Percentiles rank a stretch among this genome's conserved stretches.
Conservation (phyloP, 2,888 invertebrate species). For the Diaperis boleti region DNA sequence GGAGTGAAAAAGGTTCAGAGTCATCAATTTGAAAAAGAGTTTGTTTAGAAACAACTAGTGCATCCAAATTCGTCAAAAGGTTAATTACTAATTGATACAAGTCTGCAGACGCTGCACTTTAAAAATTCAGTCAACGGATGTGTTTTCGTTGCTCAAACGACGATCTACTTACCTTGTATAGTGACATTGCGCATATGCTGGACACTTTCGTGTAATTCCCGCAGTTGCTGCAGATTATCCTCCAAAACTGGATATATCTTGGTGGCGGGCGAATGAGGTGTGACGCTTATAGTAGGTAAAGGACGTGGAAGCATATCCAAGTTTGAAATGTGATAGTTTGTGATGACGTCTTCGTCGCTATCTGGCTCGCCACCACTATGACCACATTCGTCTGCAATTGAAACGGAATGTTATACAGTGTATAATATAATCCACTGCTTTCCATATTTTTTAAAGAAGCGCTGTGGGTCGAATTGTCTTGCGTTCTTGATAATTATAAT, state of each 20-base stretch:
- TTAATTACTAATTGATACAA: too few species aligned
- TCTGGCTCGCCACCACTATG: constrained; percentile 79
- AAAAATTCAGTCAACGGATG: too few species aligned
- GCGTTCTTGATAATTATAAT: too few species aligned
- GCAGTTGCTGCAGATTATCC: constrained; percentile 78
- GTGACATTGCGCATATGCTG: constrained; percentile 81
- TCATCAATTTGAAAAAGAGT: too few species aligned
- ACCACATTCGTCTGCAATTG: constrained; percentile 74
- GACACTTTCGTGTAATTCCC: constrained; percentile 81
- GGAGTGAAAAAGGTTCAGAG: not conserved
- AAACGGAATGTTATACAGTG: too few species aligned
- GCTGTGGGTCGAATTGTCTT: too few species aligned
- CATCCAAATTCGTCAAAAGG: too few species aligned
- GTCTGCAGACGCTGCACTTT: too few species aligned
- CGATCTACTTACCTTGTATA: constrained; percentile 60
- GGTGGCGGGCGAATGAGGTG: constrained; percentile 87
- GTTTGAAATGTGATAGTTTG: constrained; percentile 72
- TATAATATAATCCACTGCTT: too few species aligned
- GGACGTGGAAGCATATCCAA: constrained; percentile 60
- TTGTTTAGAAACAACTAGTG: too few species aligned
- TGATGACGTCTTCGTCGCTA: constrained; percentile 85
- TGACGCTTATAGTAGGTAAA: constrained; percentile 87
- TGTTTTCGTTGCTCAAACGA: too few species aligned
- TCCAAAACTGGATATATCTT: constrained; percentile 77
- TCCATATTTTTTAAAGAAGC: too few species aligned